Percentiles rank a stretch among this genome's conserved stretches.
These are phyloP conservation scores for Subacronicta megacephala DNA, from an alignment of 2,888 invertebrate species.

Conservation along the genomic window DNA sequence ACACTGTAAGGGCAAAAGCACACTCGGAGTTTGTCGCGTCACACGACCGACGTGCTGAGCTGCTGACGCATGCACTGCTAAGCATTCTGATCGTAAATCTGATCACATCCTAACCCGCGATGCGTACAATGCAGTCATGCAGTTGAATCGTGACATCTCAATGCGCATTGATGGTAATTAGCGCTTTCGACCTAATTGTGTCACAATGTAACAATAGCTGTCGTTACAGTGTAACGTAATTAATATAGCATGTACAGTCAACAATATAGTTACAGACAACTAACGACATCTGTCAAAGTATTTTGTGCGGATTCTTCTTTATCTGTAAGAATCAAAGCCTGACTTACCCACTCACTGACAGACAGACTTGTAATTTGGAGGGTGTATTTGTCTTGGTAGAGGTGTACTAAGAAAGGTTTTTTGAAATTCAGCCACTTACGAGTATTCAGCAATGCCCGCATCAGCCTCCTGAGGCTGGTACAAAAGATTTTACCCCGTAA, in stretches of 20 bases:
- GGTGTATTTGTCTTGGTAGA: no score
- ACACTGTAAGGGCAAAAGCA: conserved; percentile 25
- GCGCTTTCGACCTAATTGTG: conserved; percentile 25
- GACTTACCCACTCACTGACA: no score
- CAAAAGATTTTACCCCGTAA: no score
- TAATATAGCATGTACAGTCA: conserved; percentile 8
- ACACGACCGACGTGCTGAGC: conserved; percentile 25
- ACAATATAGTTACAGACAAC: no score
- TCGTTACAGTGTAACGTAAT: background rate
- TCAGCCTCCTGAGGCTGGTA: no score
- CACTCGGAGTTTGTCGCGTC: conserved; percentile 24
- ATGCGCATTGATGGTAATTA: conserved; percentile 38
- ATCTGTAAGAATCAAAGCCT: no score
- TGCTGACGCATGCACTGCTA: conserved; percentile 41
- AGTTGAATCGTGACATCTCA: conserved; percentile 37
- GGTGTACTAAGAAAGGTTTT: no score
- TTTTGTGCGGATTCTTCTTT: no score
- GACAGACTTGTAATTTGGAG: no score
- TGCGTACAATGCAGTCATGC: conserved; percentile 28
- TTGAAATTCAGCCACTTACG: no score
- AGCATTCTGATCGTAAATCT: conserved; percentile 16
- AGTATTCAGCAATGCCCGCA: no score
- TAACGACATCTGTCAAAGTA: no score
- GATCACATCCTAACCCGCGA: conserved; percentile 18
- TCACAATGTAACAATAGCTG: conserved; percentile 14